phyloP scores from a whole-genome alignment of 2,888 invertebrate genomes.

The Rhingia campestris region DNA sequence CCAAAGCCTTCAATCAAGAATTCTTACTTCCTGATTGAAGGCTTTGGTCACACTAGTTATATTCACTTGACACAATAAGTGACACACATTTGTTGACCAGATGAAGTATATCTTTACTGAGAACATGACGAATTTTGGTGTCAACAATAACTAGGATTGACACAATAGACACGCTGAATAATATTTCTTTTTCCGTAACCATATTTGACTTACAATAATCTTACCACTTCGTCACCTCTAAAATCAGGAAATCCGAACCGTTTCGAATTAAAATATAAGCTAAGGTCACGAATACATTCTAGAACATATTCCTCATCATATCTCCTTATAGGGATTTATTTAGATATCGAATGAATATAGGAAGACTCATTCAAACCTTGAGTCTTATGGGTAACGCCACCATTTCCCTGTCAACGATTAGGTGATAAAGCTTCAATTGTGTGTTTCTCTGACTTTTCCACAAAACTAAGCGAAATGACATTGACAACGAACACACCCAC shows the following conservation, averaged over 20 bases:
- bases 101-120: no score
- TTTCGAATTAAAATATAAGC: neutral
- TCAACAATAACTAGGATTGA: no score
- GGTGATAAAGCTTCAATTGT: neutral
- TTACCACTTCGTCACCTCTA: neutral
- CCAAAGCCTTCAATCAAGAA: neutral
- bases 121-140: no score
- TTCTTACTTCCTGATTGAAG: neutral
- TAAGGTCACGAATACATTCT: neutral
- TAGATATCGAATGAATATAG: no score
- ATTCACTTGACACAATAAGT: no score
- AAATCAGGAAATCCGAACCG: neutral
- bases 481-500: constrained; percentile 43
- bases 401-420: neutral
- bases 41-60: no score
- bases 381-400: neutral
- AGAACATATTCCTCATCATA: no score
- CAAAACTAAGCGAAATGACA: constrained; percentile 17
- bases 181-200: neutral
- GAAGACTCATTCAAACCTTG: no score
- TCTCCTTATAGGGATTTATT: neutral
- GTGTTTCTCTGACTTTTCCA: neutral
- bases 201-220: neutral
- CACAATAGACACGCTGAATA: neutral
- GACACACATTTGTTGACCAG: no score